Evolutionary conservation across 2,113 vertebrate genomes (phyloP), one percentile per base, ranked within the genome.

Genomic region (Calypte anna): DNA sequence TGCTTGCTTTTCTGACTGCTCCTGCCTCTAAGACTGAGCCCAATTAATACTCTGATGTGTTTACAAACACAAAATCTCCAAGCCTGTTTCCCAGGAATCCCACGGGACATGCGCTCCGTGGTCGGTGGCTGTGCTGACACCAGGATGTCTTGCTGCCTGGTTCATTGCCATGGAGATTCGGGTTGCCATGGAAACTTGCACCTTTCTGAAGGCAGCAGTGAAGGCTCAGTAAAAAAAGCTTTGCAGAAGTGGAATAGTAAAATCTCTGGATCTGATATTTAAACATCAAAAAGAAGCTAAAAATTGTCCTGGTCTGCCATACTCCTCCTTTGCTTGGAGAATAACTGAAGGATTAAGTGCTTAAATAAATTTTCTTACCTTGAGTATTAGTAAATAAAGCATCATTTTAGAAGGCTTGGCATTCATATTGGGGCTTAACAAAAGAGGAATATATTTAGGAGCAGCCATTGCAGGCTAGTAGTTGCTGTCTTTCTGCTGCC

Each of bases 121-220:
- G 48, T 54, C 69, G 6, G 30, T 58, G 86, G 53, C 76, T 10
- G 2, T 6, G 53, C 44, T 84, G 83, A 69, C 69, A 86, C 80
- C 7, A 2, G 3, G 38, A 67, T 73, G 59, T 33, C 61, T 75
- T 46, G 79, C 63, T 67, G 33, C 21, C 43, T 28, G 70, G 38
- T 44, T 63, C 55, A 62, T 85, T 44, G 67, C 90, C 75, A 93
- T 94, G 91, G 95, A 95, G 92, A 90, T 86, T 4, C 7, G 11
- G 27, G 68, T 96, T 88, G 73, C 94, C 93, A 94, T 94, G 80
- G 96, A 93, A 96, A 97, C 96, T 38, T 22, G 20, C 31, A 75
- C 82, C 87, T 95, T 72, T 25, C 22, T 8, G 4, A 55, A 88
- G 63, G 76, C 50, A 75, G 73, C 70, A 14, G 11, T 6, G 3